Percentiles rank a stretch among this genome's conserved stretches.
Evolutionary conservation across 1,140 invertebrate genomes (phyloP).

Genomic region (Pachypsylla venusta): DNA sequence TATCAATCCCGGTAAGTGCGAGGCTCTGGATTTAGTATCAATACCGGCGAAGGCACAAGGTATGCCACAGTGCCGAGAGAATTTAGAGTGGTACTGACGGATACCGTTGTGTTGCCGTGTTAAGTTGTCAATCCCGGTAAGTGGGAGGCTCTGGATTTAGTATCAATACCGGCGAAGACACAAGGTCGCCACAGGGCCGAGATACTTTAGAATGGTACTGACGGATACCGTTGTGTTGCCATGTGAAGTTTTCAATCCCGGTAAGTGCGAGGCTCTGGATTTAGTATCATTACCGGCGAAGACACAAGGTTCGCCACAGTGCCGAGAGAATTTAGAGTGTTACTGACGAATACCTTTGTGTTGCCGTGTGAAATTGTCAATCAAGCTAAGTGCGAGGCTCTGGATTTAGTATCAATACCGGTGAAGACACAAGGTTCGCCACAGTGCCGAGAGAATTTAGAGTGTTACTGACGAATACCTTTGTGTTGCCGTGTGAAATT

Average conservation of each 20-base stretch:
- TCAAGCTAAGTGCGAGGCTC: constrained; percentile 27
- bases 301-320: constrained; percentile 34
- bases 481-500: constrained; percentile 31
- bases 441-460: constrained; percentile 31
- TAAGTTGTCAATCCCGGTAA: constrained; percentile 31
- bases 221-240: constrained; percentile 31
- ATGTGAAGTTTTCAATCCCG: constrained; percentile 31
- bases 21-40: background rate
- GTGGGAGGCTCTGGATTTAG: constrained; percentile 11
- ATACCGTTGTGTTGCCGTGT: constrained; percentile 31
- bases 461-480: constrained; percentile 29
- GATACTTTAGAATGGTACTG: constrained; percentile 28
- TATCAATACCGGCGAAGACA: background rate
- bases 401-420: background rate
- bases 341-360: constrained; percentile 29
- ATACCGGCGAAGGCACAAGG: constrained; percentile 22
- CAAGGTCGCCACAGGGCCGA: constrained; percentile 34
- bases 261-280: constrained; percentile 23
- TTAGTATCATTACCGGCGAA: no score
- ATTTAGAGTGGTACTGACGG: constrained; percentile 29
- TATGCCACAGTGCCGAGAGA: constrained; percentile 34
- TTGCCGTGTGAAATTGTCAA: constrained; percentile 32
- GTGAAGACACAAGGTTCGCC: constrained; percentile 31
- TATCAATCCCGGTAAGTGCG: constrained; percentile 29
- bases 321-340: constrained; percentile 28